These are phyloP conservation scores for Heteropelma amictum DNA, from an alignment of 2,888 invertebrate genomes.

Conservation along the genomic window DNA sequence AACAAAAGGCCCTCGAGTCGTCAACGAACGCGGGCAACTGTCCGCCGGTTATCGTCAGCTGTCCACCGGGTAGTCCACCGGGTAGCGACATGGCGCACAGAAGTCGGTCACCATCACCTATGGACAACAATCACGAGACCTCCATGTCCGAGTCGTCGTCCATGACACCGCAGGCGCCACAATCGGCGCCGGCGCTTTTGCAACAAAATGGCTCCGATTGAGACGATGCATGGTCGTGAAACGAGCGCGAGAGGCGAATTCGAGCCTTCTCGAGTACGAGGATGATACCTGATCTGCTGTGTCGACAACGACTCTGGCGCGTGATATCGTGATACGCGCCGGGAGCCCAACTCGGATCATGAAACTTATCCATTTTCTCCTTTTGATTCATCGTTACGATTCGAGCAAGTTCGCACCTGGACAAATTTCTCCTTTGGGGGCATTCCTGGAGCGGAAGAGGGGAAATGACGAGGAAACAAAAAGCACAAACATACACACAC, in stretches of 20 bases:
- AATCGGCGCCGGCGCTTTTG: slow-evolving; percentile 83
- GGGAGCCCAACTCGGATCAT: background rate
- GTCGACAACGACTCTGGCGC: background rate
- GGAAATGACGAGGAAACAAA: background rate
- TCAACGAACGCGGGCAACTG: slow-evolving; percentile 76
- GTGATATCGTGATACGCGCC: background rate
- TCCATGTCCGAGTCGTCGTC: slow-evolving; percentile 51
- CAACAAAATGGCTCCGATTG: slow-evolving; percentile 92
- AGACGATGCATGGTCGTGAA: slow-evolving; percentile 32
- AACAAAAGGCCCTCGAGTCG: slow-evolving; percentile 85
- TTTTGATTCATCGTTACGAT: background rate
- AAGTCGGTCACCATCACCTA: slow-evolving; percentile 71
- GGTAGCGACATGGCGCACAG: slow-evolving; percentile 56
- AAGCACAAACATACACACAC: background rate
- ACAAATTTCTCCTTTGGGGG: background rate
- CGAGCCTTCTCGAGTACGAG: slow-evolving; percentile 1
- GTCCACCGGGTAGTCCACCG: slow-evolving; percentile 50
- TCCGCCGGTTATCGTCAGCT: slow-evolving; percentile 80
- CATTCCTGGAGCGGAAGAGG: background rate
- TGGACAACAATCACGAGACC: slow-evolving; percentile 65
- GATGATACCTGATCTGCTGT: slow-evolving; percentile 20
- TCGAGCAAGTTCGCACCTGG: background rate
- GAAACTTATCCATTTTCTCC: background rate
- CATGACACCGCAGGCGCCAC: slow-evolving; percentile 80
- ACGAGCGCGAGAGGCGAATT: background rate